A percentile compares a stretch with the other conserved stretches of the same genome.
These are phyloP conservation scores for Callorhinus ursinus DNA, from an alignment of 2,113 vertebrate species.

Conservation along the genomic window DNA sequence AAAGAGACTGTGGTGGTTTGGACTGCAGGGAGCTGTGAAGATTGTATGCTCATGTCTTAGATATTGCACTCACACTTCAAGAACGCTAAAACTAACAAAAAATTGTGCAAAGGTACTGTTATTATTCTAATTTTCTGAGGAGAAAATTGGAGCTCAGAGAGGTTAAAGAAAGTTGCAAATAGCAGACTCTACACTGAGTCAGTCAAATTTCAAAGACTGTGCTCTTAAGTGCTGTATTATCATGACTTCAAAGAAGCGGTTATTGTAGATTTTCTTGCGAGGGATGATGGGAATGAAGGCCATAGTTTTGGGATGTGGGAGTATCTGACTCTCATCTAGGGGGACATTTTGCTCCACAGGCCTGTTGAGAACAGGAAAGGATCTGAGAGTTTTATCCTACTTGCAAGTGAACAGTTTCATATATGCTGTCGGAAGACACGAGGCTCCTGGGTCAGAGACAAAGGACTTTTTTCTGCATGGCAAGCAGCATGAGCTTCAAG, in stretches of 20 bases:
- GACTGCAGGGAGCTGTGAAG: not conserved
- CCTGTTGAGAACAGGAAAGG: not conserved
- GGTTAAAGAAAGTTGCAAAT: not conserved
- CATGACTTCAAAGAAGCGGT: not conserved
- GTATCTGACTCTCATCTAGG: too few relatives aligned
- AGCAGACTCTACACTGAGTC: not conserved
- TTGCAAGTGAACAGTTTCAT: not conserved
- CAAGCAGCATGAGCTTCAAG: not conserved
- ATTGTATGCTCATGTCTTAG: not conserved
- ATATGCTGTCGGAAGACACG: not conserved
- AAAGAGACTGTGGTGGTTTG: not conserved
- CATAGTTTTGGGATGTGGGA: not conserved
- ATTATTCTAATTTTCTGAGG: not conserved
- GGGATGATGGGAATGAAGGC: not conserved
- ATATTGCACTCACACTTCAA: not conserved
- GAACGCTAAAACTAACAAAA: not conserved
- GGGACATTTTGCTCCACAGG: not conserved
- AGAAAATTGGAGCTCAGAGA: not conserved
- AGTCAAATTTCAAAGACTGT: not conserved
- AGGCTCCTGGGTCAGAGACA: not conserved
- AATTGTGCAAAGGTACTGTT: not conserved
- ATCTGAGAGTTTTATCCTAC: not conserved
- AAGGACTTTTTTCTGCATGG: not conserved
- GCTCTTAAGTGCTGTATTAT: too few relatives aligned
- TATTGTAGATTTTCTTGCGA: not conserved